Evolutionary conservation across 2,797 vertebrate genomes (phyloP).

Genomic region (Pelochelys cantorii): DNA sequence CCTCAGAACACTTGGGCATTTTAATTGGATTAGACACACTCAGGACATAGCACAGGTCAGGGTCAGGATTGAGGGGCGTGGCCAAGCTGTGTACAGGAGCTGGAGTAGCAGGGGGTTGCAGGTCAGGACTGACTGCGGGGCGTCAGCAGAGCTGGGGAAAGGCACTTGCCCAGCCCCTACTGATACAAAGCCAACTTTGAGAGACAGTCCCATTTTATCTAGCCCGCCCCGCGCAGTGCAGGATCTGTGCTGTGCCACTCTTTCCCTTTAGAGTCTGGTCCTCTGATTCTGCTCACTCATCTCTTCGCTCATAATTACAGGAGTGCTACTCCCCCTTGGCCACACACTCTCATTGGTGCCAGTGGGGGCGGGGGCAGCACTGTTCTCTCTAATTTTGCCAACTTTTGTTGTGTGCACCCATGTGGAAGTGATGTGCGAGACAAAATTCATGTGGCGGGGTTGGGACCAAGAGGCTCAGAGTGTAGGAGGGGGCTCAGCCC

Average conservation of each 20-base stretch:
- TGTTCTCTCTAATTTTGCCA: too few species aligned
- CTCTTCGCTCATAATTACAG: not conserved
- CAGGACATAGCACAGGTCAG: not conserved
- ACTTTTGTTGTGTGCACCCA: too few species aligned
- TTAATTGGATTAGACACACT: not conserved
- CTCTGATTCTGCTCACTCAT: not conserved
- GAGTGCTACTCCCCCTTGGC: not conserved
- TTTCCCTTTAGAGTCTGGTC: not conserved
- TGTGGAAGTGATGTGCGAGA: too few species aligned
- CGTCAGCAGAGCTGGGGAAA: not conserved
- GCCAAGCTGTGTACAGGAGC: not conserved
- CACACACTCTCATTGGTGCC: not conserved
- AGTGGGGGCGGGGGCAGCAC: not conserved
- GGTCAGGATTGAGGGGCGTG: not conserved
- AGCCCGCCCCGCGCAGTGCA: not conserved
- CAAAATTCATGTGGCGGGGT: too few species aligned
- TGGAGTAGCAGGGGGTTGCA: not conserved
- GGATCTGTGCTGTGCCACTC: not conserved
- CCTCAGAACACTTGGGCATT: not conserved
- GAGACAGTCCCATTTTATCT: not conserved
- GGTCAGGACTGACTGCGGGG: not conserved
- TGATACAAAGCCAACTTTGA: not conserved
- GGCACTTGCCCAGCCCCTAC: not conserved
- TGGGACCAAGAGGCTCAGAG: too few species aligned
- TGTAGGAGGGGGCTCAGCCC: too few species aligned